phyloP scores from a whole-genome alignment of 1,140 invertebrate genomes.

The Calliopsis andreniformis region DNA sequence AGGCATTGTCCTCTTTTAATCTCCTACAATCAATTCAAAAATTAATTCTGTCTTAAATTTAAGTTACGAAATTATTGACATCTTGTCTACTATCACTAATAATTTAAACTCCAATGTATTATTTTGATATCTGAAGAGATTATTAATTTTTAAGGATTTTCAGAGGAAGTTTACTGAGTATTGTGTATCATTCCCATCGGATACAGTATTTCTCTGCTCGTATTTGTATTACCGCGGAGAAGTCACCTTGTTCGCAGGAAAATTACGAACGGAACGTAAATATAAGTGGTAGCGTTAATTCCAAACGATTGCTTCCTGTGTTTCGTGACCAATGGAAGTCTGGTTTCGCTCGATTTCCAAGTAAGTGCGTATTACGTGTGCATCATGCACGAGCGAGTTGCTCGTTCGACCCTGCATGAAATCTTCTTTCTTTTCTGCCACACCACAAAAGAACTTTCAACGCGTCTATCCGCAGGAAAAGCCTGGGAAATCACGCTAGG shows the following conservation, averaged over 20 bases:
- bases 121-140: no score
- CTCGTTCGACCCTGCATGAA: slow-evolving; percentile 32
- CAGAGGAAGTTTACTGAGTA: no score
- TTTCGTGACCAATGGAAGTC: slow-evolving; percentile 50
- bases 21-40: no score
- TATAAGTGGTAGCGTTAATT: slow-evolving; percentile 51
- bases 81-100: no score
- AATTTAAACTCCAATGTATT: no score
- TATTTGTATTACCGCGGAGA: slow-evolving; percentile 1
- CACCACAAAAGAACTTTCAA: slow-evolving; percentile 14
- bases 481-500: slow-evolving; percentile 13
- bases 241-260: background rate
- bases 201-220: no score
- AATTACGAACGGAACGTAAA: slow-evolving; percentile 29
- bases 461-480: background rate
- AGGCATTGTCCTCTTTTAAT: no score
- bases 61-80: no score
- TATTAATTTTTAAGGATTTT: no score
- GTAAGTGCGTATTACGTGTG: slow-evolving; percentile 47
- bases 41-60: no score
- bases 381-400: slow-evolving; percentile 45
- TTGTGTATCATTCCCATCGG: no score
- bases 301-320: slow-evolving; percentile 50
- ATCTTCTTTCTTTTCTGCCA: slow-evolving; percentile 32
- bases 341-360: slow-evolving; percentile 40